Percentiles rank a stretch among this genome's conserved stretches.
phyloP scores from a whole-genome alignment of 2,797 vertebrate genomes.

The Schizopygopsis malacanthus region DNA sequence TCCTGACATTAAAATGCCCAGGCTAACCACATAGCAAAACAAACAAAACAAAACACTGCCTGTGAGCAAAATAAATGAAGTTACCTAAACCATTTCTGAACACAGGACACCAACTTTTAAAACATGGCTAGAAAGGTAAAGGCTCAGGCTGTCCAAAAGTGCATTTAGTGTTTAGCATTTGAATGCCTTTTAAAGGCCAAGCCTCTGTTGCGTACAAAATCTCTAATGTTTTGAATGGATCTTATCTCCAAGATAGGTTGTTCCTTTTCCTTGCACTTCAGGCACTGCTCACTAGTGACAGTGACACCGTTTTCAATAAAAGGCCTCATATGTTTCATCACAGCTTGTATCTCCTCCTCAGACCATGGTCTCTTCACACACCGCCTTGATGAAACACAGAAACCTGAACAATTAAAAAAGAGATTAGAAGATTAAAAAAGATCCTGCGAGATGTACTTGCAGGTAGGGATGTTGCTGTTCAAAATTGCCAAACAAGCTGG shows the following conservation, averaged over 20 bases:
- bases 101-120: not conserved
- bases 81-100: conserved; percentile 5
- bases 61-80: conserved; percentile 9
- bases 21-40: conserved; percentile 11
- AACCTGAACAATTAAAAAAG: conserved; percentile 28
- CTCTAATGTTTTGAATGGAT: too few relatives aligned
- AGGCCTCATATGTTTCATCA: conserved; percentile 58
- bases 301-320: conserved; percentile 50
- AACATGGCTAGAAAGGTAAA: too few relatives aligned
- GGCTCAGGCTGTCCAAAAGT: too few relatives aligned
- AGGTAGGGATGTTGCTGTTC: not conserved
- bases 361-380: too few relatives aligned
- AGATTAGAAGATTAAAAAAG: conserved; percentile 4
- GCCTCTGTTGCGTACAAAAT: too few relatives aligned
- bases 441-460: not conserved
- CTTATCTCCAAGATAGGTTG: too few relatives aligned
- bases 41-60: conserved; percentile 13
- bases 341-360: conserved; percentile 22
- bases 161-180: too few relatives aligned
- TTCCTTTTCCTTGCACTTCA: too few relatives aligned
- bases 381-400: too few relatives aligned
- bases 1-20: not conserved
- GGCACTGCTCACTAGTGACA: conserved; percentile 40
- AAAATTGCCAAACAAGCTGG: not conserved
- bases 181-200: too few relatives aligned